Evolutionary conservation across 2,797 vertebrate species (phyloP), one percentile per base, ranked within the genome.

Genomic region (Danio tinwini): DNA sequence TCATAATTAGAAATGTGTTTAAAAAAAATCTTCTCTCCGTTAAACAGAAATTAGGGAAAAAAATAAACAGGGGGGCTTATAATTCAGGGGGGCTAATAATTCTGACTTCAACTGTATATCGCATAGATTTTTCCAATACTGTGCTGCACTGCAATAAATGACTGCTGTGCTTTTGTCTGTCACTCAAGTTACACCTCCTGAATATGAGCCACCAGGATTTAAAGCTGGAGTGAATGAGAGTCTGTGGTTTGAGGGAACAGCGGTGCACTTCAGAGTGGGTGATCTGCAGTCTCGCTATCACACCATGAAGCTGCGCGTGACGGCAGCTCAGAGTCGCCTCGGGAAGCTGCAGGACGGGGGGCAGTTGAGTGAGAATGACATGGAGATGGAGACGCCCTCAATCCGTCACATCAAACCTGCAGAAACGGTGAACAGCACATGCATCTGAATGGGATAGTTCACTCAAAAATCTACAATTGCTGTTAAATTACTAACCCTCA

Each of bases 161-260:
- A 29, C 29, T 29, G 29, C 1, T 58, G 19, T 37, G 44, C 13
- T 56, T 65, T 59, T 74, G 11, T 74, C 12, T 13, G 14, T 44
- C 37, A 45, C 29, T 70, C 45, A 29, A 95, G 94, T 93, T 64
- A 95, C 94, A 7, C 94, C 94, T 44, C 85, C 67, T 7, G 87
- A 93, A 39, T 95, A 95, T 42, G 90, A 95, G 53, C 94, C 94
- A 0, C 94, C 94, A 0, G 94, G 94, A 70, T 95, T 95, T 82
- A 93, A 91, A 71, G 90, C 93, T 59, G 94, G 93, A 0, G 83
- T 90, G 62, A 91, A 89, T 19, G 92, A 94, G 83, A 89, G 50
- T 50, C 78, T 94, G 80, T 93, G 91, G 91, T 95, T 95, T 45
- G 92, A 94, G 83, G 94, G 94, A 50, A 88, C 79, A 9, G 91